Evolutionary conservation across 53 echinoderm and acorn worm genomes (phyloP), one percentile per base, ranked within the genome.

Genomic region (Holothuria leucospilota): DNA sequence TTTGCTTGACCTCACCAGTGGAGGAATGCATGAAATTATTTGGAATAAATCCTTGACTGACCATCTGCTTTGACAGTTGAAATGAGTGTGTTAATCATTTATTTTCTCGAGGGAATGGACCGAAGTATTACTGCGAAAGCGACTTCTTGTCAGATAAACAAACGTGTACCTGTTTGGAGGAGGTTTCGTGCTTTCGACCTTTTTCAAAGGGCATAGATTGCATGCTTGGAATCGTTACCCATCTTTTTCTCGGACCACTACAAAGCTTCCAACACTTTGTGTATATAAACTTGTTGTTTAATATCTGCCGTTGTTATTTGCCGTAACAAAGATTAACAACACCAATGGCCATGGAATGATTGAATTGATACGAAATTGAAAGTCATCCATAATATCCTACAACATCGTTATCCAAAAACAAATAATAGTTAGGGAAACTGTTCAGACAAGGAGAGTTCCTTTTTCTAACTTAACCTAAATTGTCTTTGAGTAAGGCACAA

Each of bases 61-160:
- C 74, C 74, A 74, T 74, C 52, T 74, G 52, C 74, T 74, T 49
- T 71, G 74, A 74, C 74, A 74, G 52, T 52, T 74, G 21, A 74
- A 74, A 74, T 74, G 49, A 74, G 74, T 52, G 74, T 74, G 74
- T 74, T 74, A 74, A 74, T 74, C 74, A 74, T 74, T 74, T 74
- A 52, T 74, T 74, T 74, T 51, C 74, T 51, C 74, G 53, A 23
- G 74, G 74, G 74, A 52, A 56, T 52, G 74, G 51, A 49, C 27
- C 24, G 74, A 74, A 46, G 51, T 51, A 74, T 51, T 52, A 74
- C 52, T 74, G 52, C 39, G 51, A 74, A 42, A 74, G 74, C 49
- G 13, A 52, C 41, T 74, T 49, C 49, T 49, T 24, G 46, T 49
- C 74, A 52, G 49, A 74, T 74, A 74, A 74, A 74, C 74, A 74